phyloP scores from a whole-genome alignment of 2,797 vertebrate species.

The Spinus olivaceus region DNA sequence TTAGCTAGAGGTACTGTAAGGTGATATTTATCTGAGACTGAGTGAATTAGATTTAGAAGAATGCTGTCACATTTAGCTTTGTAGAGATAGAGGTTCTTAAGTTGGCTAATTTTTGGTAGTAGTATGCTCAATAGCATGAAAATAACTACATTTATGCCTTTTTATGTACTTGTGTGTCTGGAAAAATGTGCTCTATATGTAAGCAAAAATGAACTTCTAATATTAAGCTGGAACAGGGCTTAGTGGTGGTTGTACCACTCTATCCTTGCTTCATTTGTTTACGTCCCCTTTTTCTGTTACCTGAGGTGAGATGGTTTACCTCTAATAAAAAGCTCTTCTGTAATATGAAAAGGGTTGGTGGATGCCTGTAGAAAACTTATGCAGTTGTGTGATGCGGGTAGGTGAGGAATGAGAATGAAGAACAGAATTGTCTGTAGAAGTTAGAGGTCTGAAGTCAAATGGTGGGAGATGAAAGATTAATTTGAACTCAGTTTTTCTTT shows the following conservation, averaged over 20 bases:
- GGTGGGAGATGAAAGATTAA: neutral
- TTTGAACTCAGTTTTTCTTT: neutral
- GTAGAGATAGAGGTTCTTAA: neutral
- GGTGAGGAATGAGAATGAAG: neutral
- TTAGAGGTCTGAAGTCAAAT: neutral
- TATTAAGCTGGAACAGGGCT: neutral
- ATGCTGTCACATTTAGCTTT: rapidly evolving
- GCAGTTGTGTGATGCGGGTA: neutral
- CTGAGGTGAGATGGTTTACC: neutral
- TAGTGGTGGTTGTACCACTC: neutral
- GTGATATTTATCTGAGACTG: neutral
- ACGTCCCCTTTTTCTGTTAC: neutral
- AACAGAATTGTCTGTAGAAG: neutral
- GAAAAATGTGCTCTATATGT: neutral
- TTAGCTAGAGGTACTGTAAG: neutral
- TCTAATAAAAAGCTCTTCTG: neutral
- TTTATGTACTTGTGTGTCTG: neutral
- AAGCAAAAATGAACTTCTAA: neutral
- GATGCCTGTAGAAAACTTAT: neutral
- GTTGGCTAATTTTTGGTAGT: neutral
- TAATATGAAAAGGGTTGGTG: neutral
- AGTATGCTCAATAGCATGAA: neutral
- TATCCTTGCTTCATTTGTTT: neutral
- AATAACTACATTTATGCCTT: neutral
- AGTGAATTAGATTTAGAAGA: neutral